A percentile compares a stretch with the other conserved stretches of the same genome.
Conservation (phyloP, 2,888 invertebrate species). For the Pandemis corylana region DNA sequence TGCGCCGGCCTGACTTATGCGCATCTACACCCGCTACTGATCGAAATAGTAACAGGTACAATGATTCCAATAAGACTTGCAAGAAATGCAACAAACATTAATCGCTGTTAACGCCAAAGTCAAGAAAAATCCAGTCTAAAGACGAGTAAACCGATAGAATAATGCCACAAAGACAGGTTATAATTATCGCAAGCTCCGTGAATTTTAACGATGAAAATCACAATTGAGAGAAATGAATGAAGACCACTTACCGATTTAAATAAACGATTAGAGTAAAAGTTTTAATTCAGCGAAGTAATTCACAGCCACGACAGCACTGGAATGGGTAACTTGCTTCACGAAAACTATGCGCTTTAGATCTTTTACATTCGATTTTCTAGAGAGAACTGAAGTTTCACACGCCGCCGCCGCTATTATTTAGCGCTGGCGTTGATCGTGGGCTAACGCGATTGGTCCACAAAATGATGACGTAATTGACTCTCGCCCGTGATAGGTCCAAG, state of each 20-base stretch:
- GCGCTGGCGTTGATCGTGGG: constrained; percentile 87
- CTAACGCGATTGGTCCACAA: constrained; percentile 78
- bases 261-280: constrained; percentile 48
- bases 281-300: constrained; percentile 52
- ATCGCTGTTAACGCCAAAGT: constrained; percentile 16
- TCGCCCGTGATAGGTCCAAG: constrained; percentile 73
- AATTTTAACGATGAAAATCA: constrained; percentile 29
- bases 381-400: constrained; percentile 77
- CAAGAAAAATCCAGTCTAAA: background rate
- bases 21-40: constrained; percentile 59
- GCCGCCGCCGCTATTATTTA: constrained; percentile 81
- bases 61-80: constrained; percentile 22
- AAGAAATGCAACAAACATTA: constrained; percentile 16
- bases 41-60: constrained; percentile 17
- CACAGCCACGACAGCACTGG: constrained; percentile 71
- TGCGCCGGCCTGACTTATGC: constrained; percentile 59
- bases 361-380: constrained; percentile 71
- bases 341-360: constrained; percentile 58
- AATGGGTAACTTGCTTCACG: constrained; percentile 58
- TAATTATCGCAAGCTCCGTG: constrained; percentile 30
- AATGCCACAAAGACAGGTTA: constrained; percentile 37
- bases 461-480: constrained; percentile 73
- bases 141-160: background rate
- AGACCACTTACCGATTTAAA: constrained; percentile 59
- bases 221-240: constrained; percentile 15